Conservation (phyloP, 1,140 invertebrate species). For the Helicorthomorpha holstii region DNA sequence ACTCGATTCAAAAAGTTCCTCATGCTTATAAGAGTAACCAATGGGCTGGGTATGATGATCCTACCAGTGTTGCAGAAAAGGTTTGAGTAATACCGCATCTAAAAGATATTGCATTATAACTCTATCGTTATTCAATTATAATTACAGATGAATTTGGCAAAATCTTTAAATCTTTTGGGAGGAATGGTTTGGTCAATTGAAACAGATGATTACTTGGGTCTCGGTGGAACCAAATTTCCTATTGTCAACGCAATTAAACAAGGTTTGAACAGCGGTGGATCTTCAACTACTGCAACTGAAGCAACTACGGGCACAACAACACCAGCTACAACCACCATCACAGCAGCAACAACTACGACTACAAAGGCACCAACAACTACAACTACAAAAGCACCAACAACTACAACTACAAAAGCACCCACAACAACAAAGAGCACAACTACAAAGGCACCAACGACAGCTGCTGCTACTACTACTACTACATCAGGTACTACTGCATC, state of each 20-base stretch:
- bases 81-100: slow-evolving; percentile 15
- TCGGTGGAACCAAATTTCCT: not conserved
- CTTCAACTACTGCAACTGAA: too few species aligned
- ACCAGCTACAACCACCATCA: too few species aligned
- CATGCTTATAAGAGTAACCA: slow-evolving; percentile 42
- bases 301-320: too few species aligned
- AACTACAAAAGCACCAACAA: not conserved
- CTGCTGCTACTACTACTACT: too few species aligned
- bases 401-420: too few species aligned
- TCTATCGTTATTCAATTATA: not conserved
- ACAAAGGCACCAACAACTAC: not conserved
- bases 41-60: slow-evolving; percentile 60
- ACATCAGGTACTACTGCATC: too few species aligned
- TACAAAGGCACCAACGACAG: too few species aligned
- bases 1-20: slow-evolving; percentile 36
- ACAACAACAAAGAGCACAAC: too few species aligned
- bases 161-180: slow-evolving; percentile 27
- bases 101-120: not conserved
- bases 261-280: not conserved
- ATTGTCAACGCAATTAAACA: not conserved
- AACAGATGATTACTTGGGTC: slow-evolving; percentile 33
- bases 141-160: not conserved
- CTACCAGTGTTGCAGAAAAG: slow-evolving; percentile 42
- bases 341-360: not conserved
- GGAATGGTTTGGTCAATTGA: slow-evolving; percentile 44